Conservation (phyloP, 92 coral and sea anemone species). For the Parazoanthus atlanticus region DNA sequence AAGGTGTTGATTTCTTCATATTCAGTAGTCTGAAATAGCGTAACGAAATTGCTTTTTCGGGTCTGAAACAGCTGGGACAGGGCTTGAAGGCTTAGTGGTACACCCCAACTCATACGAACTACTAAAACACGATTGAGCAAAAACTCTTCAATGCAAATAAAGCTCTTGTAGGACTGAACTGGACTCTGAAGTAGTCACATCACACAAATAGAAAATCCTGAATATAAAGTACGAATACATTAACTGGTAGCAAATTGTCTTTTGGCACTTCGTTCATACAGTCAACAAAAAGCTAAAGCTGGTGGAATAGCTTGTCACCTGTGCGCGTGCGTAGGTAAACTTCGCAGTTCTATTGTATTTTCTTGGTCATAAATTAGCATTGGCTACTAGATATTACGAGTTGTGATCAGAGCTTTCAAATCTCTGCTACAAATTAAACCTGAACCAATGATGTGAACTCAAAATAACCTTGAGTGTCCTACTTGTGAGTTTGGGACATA, state of each 20-base stretch:
- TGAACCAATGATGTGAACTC: background rate
- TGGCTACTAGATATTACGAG: too few species aligned
- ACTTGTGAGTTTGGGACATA: background rate
- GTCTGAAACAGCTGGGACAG: too few species aligned
- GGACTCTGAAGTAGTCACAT: too few species aligned
- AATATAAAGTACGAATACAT: background rate
- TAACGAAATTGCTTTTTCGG: too few species aligned
- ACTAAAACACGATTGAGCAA: background rate
- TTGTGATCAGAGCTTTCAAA: background rate
- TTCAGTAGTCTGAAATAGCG: too few species aligned
- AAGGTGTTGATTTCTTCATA: too few species aligned
- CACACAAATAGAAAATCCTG: background rate
- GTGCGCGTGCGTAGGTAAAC: conserved; percentile 4
- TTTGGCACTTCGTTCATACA: background rate
- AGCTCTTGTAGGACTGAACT: background rate
- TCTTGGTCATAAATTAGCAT: background rate
- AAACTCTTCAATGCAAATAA: background rate
- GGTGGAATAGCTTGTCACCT: conserved; percentile 24
- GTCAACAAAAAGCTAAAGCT: background rate
- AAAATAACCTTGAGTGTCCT: background rate
- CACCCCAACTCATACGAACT: too few species aligned
- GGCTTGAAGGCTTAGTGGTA: too few species aligned
- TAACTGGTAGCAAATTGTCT: conserved; percentile 18
- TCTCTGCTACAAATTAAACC: background rate
- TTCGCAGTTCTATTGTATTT: background rate